A percentile compares a stretch with the other conserved stretches of the same genome.
Evolutionary conservation across 1,140 invertebrate species (phyloP).

Genomic region (Colletes gigas): DNA sequence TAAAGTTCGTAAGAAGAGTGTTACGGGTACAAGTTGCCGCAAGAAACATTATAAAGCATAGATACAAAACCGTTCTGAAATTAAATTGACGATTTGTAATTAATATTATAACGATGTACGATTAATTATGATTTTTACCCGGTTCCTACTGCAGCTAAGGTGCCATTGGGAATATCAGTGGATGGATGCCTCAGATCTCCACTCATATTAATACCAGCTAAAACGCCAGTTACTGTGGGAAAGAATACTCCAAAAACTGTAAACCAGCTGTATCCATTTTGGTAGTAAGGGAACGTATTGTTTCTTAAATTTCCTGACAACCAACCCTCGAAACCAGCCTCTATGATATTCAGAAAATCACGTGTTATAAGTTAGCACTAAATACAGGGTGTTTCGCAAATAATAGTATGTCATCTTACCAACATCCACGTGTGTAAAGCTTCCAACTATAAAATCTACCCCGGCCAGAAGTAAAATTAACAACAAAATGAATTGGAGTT

Average conservation of each 20-base stretch:
- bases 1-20: slow-evolving; percentile 90
- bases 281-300: slow-evolving; percentile 92
- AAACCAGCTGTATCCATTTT: slow-evolving; percentile 92
- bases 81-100: slow-evolving; percentile 58
- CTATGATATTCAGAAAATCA: slow-evolving; percentile 80
- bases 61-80: slow-evolving; percentile 93
- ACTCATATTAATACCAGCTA: slow-evolving; percentile 99
- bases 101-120: neutral
- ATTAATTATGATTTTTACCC: slow-evolving; percentile 82
- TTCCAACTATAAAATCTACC: slow-evolving; percentile 94
- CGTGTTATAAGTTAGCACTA: neutral
- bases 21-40: slow-evolving; percentile 91
- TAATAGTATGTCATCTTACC: slow-evolving; percentile 79
- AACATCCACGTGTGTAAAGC: slow-evolving; percentile 87
- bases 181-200: slow-evolving; percentile 95
- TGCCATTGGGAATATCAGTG: slow-evolving; percentile 96
- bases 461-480: slow-evolving; percentile 92
- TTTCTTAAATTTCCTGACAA: slow-evolving; percentile 88
- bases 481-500: slow-evolving; percentile 93
- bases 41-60: slow-evolving; percentile 94
- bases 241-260: slow-evolving; percentile 97
- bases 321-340: slow-evolving; percentile 93
- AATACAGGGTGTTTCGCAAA: neutral
- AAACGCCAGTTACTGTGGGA: slow-evolving; percentile 94
- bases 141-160: slow-evolving; percentile 93